Evolutionary conservation across 2,888 invertebrate species (phyloP).

Genomic region (Calliphora vomitoria): DNA sequence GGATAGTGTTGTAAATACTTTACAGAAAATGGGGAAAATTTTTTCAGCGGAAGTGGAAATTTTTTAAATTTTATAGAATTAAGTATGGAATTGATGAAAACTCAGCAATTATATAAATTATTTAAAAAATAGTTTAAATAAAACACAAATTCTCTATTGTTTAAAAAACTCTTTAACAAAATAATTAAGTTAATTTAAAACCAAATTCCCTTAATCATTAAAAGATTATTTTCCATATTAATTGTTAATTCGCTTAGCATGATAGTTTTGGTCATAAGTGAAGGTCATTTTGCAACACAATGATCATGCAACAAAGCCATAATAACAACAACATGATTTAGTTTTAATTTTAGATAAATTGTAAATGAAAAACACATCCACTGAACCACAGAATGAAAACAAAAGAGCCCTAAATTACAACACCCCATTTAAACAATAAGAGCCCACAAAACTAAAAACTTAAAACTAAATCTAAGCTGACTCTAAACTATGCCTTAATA

Average conservation of each 20-base stretch:
- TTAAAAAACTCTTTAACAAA: no score
- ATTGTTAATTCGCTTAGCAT: not conserved
- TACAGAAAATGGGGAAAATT: not conserved
- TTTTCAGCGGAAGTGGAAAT: not conserved
- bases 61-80: not conserved
- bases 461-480: not conserved
- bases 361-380: not conserved
- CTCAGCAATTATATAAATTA: no score
- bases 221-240: slow-evolving; percentile 23
- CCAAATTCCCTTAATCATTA: slow-evolving; percentile 11
- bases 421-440: slow-evolving; percentile 50
- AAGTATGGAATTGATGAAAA: no score
- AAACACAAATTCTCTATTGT: no score
- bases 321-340: slow-evolving; percentile 17
- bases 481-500: slow-evolving; percentile 42
- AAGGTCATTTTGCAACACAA: slow-evolving; percentile 51
- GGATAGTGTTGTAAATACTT: slow-evolving; percentile 21
- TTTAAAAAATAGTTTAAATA: no score
- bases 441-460: slow-evolving; percentile 10
- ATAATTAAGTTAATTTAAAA: not conserved
- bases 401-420: slow-evolving; percentile 54
- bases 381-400: not conserved
- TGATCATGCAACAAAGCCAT: not conserved
- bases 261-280: slow-evolving; percentile 13
- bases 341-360: slow-evolving; percentile 13